Conservation (phyloP, 35 echinoderm and acorn worm genomes). For the Apostichopus californicus region DNA sequence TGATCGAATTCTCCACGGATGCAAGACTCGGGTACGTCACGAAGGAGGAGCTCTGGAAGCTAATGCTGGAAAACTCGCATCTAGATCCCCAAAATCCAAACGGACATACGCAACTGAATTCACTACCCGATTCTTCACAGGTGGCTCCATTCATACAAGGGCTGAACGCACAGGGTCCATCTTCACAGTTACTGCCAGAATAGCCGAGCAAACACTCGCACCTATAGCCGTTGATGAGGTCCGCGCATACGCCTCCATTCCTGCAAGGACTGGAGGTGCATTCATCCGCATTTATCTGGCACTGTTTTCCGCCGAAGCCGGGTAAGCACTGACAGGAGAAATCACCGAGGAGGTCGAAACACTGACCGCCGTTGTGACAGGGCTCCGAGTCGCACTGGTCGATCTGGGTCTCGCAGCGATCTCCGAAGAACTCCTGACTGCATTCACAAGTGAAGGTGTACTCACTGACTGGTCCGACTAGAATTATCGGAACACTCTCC, state of each 20-base stretch:
- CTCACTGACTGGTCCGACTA: constrained; percentile 67
- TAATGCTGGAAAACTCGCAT: constrained; percentile 80
- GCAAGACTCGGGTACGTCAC: constrained; percentile 51
- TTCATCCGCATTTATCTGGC: constrained; percentile 76
- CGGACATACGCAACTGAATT: constrained; percentile 75
- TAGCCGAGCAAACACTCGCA: constrained; percentile 82
- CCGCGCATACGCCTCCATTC: constrained; percentile 74
- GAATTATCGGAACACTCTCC: constrained; percentile 79
- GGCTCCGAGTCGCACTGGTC: constrained; percentile 76
- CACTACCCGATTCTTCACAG: constrained; percentile 72
- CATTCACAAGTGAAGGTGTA: constrained; percentile 78
- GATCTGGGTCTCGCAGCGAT: constrained; percentile 74
- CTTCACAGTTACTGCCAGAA: constrained; percentile 69
- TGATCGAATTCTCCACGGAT: constrained; percentile 44
- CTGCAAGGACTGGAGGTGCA: constrained; percentile 69
- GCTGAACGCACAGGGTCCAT: constrained; percentile 75
- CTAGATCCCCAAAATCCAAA: constrained; percentile 72
- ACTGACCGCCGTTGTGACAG: constrained; percentile 79
- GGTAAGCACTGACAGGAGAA: constrained; percentile 74
- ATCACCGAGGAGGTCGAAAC: constrained; percentile 62
- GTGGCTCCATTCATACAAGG: constrained; percentile 82
- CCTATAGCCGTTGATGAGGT: constrained; percentile 68
- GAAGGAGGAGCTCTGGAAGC: constrained; percentile 80
- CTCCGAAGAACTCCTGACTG: constrained; percentile 68
- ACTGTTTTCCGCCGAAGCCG: constrained; percentile 74